A percentile compares a stretch with the other conserved stretches of the same genome.
phyloP scores from a whole-genome alignment of 2,113 vertebrate species.

The Tympanuchus pallidicinctus region DNA sequence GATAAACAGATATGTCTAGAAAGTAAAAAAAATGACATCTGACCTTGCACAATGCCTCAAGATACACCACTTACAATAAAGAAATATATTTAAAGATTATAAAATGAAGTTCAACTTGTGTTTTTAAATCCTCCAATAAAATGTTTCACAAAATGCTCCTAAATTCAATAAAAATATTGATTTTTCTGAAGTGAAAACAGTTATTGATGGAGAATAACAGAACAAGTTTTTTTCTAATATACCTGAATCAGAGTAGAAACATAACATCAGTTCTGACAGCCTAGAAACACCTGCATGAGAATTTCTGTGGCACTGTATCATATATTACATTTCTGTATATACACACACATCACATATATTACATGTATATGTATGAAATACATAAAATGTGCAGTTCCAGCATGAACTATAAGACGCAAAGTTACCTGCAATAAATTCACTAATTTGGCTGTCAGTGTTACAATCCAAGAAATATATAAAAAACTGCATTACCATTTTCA shows the following conservation, averaged over 20 bases:
- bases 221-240: background rate
- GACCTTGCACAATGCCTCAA: background rate
- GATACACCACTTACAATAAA: background rate
- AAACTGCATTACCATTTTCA: background rate
- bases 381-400: background rate
- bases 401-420: background rate
- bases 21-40: background rate
- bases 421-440: background rate
- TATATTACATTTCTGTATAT: background rate
- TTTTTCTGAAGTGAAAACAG: background rate
- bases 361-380: background rate
- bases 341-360: background rate
- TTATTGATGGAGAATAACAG: background rate
- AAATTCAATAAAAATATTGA: background rate
- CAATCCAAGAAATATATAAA: background rate
- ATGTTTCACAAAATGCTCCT: background rate
- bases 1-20: background rate
- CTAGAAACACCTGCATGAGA: background rate
- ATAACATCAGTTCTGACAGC: background rate
- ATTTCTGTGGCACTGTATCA: background rate
- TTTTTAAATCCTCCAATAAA: background rate
- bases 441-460: background rate
- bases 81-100: background rate
- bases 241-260: background rate
- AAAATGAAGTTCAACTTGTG: background rate